Conservation (phyloP, 2,888 invertebrate species). For the Tachina grossa region DNA sequence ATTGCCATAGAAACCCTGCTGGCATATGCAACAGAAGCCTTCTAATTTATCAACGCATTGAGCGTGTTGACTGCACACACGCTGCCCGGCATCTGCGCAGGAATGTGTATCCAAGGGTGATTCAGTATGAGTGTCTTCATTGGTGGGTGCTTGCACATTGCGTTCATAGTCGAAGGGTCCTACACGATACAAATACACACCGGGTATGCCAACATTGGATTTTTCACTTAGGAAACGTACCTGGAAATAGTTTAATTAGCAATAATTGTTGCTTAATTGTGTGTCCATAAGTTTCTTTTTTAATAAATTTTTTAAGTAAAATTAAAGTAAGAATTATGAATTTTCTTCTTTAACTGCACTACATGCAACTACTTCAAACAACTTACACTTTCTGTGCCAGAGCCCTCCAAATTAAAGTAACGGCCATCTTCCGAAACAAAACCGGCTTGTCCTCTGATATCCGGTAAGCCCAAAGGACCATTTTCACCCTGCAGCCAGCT, state of each 20-base stretch:
- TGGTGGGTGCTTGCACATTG: slow-evolving; percentile 88
- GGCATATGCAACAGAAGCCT: slow-evolving; percentile 96
- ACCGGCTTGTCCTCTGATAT: slow-evolving; percentile 96
- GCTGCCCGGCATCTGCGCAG: slow-evolving; percentile 87
- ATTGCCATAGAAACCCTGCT: slow-evolving; percentile 94
- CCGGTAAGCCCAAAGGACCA: slow-evolving; percentile 90
- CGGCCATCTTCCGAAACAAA: slow-evolving; percentile 93
- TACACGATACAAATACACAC: slow-evolving; percentile 93
- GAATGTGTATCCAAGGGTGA: slow-evolving; percentile 78
- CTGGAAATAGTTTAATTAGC: slow-evolving; percentile 71
- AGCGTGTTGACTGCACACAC: slow-evolving; percentile 91
- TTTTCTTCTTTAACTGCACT: slow-evolving; percentile 4
- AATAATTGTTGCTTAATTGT: background rate
- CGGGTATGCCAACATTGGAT: slow-evolving; percentile 93
- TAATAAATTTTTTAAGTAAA: no score
- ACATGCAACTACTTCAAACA: slow-evolving; percentile 56
- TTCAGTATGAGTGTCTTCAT: slow-evolving; percentile 83
- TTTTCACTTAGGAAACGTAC: slow-evolving; percentile 85
- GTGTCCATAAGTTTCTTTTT: no score
- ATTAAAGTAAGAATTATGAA: no score
- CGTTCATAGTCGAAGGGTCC: slow-evolving; percentile 86
- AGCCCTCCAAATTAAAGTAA: slow-evolving; percentile 90
- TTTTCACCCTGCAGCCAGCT: slow-evolving; percentile 95
- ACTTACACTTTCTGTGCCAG: slow-evolving; percentile 93
- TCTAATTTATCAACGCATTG: slow-evolving; percentile 90